Percentiles rank a stretch among this genome's conserved stretches.
Evolutionary conservation across 2,888 invertebrate genomes (phyloP).

Genomic region (Atrina japonica): DNA sequence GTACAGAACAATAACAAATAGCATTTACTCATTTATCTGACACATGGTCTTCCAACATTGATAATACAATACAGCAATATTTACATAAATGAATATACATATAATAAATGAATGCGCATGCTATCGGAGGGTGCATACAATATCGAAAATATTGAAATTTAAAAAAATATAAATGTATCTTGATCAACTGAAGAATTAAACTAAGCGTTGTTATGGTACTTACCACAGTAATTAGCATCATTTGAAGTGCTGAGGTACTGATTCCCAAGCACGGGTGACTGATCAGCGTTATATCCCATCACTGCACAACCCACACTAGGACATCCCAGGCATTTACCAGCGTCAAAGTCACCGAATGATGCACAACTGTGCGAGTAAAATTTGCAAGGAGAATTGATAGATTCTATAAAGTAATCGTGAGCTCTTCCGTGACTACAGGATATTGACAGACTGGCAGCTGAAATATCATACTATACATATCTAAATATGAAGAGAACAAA

Average conservation of each 20-base stretch:
- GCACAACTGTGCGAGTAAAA: slow-evolving; percentile 59
- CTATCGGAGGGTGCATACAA: no score
- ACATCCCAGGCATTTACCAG: slow-evolving; percentile 63
- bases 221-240: slow-evolving; percentile 64
- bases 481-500: no score
- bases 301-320: slow-evolving; percentile 59
- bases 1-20: no score
- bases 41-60: no score
- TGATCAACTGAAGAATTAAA: no score
- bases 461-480: not conserved
- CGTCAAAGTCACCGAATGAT: slow-evolving; percentile 52
- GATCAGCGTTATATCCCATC: slow-evolving; percentile 67
- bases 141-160: no score
- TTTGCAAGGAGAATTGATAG: slow-evolving; percentile 59
- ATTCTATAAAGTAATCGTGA: slow-evolving; percentile 56
- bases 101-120: no score
- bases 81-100: no score
- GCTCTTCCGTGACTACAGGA: slow-evolving; percentile 65
- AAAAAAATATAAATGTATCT: no score
- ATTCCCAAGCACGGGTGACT: slow-evolving; percentile 49
- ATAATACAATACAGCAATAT: no score
- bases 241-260: slow-evolving; percentile 66
- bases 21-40: no score
- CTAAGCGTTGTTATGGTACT: no score
- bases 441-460: slow-evolving; percentile 46